Evolutionary conservation across 2,113 vertebrate genomes (phyloP).

Genomic region (Tenrec ecaudatus): DNA sequence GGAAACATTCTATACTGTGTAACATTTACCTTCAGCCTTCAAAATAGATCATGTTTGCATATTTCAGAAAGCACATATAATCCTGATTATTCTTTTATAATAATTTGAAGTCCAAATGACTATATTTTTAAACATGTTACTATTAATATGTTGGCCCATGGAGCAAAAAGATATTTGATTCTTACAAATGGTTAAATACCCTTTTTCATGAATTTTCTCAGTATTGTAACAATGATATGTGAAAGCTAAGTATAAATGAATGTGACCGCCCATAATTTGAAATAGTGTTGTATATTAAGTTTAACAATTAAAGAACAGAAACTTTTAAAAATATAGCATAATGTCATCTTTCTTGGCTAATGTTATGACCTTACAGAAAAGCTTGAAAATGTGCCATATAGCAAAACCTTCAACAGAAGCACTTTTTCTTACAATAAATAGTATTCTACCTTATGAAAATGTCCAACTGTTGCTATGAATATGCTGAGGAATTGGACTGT

Average conservation of each 20-base stretch:
- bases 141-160: constrained; percentile 30
- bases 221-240: constrained; percentile 63
- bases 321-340: not conserved
- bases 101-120: constrained; percentile 59
- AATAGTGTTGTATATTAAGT: constrained; percentile 70
- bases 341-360: not conserved
- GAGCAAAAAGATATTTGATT: constrained; percentile 68
- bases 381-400: not conserved
- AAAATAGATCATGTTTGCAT: constrained; percentile 46
- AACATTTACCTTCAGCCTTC: constrained; percentile 39
- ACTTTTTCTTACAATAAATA: not conserved
- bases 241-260: constrained; percentile 69
- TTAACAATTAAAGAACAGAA: constrained; percentile 78
- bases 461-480: not conserved
- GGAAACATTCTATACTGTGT: constrained; percentile 2
- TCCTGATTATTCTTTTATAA: constrained; percentile 57
- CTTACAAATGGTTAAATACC: constrained; percentile 53
- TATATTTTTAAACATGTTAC: constrained; percentile 52
- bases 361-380: not conserved
- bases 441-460: not conserved
- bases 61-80: constrained; percentile 36
- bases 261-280: constrained; percentile 62
- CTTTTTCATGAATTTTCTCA: constrained; percentile 71
- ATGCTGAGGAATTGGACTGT: too few species aligned
- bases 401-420: not conserved